phyloP scores from a whole-genome alignment of 2,113 vertebrate species.

The Numenius arquata region DNA sequence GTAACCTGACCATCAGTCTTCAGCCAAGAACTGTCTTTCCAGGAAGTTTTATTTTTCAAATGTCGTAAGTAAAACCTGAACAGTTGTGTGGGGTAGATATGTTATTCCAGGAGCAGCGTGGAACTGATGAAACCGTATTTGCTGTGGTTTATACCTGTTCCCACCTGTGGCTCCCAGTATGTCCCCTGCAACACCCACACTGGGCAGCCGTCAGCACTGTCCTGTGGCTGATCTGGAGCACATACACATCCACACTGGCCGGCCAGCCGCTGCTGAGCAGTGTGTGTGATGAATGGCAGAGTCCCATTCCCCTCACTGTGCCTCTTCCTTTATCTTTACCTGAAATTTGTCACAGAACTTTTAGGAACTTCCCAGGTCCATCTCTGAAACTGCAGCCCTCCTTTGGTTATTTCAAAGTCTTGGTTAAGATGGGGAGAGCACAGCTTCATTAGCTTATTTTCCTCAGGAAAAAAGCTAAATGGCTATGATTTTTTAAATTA shows the following conservation, averaged over 20 bases:
- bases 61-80: neutral
- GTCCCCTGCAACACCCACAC: neutral
- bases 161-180: neutral
- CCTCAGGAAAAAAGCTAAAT: neutral
- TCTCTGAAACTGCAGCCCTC: neutral
- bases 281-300: fast-evolving
- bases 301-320: fast-evolving
- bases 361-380: neutral
- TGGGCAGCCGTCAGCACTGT: fast-evolving
- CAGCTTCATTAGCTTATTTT: neutral
- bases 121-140: neutral
- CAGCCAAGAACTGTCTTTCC: neutral
- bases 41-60: neutral
- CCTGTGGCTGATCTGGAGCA: neutral
- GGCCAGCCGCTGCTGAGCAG: neutral
- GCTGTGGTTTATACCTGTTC: neutral
- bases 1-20: neutral
- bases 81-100: neutral
- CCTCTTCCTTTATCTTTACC: neutral
- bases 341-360: neutral
- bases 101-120: neutral
- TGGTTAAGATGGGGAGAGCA: neutral
- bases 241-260: fast-evolving
- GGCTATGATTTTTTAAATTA: neutral
- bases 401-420: neutral